phyloP scores from a whole-genome alignment of 2,797 vertebrate genomes.

The Prunella strophiata region DNA sequence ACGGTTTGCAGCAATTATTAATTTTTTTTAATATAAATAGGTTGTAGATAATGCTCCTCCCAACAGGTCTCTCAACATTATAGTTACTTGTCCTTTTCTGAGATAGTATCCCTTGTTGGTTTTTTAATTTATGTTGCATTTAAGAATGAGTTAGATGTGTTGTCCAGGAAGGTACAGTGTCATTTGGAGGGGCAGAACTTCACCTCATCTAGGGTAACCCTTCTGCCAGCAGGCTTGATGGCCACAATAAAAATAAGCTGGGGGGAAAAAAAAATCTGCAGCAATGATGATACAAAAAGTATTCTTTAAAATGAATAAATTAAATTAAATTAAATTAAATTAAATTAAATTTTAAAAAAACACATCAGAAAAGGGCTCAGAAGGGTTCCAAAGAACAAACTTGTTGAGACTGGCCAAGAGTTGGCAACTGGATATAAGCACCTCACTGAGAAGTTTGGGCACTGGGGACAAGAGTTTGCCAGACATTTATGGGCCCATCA shows the following conservation, averaged over 20 bases:
- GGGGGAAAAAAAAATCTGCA: accelerated
- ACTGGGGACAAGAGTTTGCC: background rate
- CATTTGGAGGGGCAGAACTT: background rate
- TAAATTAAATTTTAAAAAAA: no score
- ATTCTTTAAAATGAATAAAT: no score
- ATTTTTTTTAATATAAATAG: background rate
- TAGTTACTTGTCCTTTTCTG: background rate
- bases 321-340: no score
- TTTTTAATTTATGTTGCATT: background rate
- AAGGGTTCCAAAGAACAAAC: background rate
- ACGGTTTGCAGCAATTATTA: background rate
- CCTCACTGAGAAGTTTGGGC: background rate
- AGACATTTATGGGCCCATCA: background rate
- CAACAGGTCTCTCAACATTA: background rate
- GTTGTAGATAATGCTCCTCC: background rate
- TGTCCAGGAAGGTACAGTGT: background rate
- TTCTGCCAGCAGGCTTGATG: background rate
- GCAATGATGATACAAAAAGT: background rate
- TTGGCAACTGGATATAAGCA: background rate
- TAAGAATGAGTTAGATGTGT: background rate
- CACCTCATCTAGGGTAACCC: background rate
- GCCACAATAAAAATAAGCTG: background rate
- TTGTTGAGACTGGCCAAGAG: background rate
- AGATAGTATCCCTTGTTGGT: accelerated
- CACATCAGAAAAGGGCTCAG: background rate